Conservation (phyloP, 2,797 vertebrate genomes). For the Oreortyx pictus region DNA sequence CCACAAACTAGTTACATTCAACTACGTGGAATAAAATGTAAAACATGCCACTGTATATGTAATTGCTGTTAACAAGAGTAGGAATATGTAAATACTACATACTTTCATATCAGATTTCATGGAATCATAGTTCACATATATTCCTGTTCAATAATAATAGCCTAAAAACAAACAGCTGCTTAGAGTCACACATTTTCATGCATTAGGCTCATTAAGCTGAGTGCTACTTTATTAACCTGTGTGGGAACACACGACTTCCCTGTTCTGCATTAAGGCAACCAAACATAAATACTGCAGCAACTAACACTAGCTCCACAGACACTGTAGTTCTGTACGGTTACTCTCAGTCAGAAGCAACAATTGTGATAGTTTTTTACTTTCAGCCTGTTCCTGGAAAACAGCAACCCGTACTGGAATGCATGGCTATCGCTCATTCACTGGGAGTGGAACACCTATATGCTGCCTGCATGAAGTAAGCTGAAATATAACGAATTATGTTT, state of each 20-base stretch:
- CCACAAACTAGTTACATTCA: background rate
- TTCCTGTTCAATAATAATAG: background rate
- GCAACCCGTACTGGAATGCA: slow-evolving; percentile 88
- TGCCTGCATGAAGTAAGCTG: slow-evolving; percentile 90
- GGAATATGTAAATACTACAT: background rate
- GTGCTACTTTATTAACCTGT: background rate
- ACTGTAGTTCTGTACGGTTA: background rate
- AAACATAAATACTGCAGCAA: background rate
- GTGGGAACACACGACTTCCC: background rate
- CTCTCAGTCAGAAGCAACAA: slow-evolving; percentile 18
- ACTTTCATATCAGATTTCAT: background rate
- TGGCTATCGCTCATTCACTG: slow-evolving; percentile 89
- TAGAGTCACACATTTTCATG: background rate
- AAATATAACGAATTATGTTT: background rate
- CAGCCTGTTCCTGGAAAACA: slow-evolving; percentile 88
- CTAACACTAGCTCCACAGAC: background rate
- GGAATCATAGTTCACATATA: background rate
- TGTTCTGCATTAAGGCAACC: background rate
- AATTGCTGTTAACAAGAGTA: background rate
- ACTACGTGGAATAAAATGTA: background rate
- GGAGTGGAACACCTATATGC: slow-evolving; percentile 86
- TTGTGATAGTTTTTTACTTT: slow-evolving; percentile 59
- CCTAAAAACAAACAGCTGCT: background rate
- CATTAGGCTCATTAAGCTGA: background rate
- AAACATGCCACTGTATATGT: background rate